Conservation (phyloP, 2,797 vertebrate genomes). For the Steatocranus sp. region DNA sequence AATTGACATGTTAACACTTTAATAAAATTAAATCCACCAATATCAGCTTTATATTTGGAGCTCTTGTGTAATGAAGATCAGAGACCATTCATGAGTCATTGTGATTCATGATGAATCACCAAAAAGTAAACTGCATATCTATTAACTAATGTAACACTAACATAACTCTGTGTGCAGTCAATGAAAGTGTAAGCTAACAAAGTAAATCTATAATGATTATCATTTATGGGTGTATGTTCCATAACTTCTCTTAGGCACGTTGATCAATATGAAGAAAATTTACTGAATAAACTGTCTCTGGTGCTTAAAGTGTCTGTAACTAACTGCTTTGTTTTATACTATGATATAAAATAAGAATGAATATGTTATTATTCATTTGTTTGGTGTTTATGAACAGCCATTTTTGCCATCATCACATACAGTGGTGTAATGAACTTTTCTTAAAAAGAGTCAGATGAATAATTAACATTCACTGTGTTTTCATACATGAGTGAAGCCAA, state of each 20-base stretch:
- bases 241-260: not conserved
- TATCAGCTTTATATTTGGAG: not conserved
- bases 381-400: not conserved
- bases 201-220: not conserved
- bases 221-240: not conserved
- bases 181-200: not conserved
- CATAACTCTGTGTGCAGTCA: not conserved
- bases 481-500: not conserved
- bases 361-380: not conserved
- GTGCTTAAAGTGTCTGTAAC: not conserved
- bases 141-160: not conserved
- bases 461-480: not conserved
- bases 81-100: not conserved
- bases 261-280: not conserved
- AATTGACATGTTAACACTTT: not conserved
- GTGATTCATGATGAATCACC: not conserved
- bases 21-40: not conserved
- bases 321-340: not conserved
- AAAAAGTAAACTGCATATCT: not conserved
- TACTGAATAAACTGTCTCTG: not conserved
- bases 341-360: not conserved
- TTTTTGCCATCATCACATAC: not conserved
- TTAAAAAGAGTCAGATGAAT: rapidly evolving
- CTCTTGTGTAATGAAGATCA: not conserved
- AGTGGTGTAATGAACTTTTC: not conserved